phyloP scores from a whole-genome alignment of 92 coral and sea anemone species.

The Parazoanthus darwini region DNA sequence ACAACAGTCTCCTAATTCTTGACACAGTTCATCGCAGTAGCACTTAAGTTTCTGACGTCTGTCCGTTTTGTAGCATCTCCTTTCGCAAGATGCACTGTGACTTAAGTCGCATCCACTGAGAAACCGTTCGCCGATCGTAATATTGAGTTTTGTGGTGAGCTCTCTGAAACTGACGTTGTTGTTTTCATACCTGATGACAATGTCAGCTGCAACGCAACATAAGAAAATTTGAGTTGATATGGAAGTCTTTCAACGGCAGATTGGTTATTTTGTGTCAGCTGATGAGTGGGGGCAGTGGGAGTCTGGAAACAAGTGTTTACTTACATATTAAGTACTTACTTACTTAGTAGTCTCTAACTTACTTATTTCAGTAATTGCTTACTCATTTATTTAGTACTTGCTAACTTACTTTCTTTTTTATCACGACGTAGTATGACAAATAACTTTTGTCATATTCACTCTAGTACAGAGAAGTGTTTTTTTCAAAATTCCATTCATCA shows the following conservation, averaged over 20 bases:
- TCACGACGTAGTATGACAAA: too few relatives aligned
- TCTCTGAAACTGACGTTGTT: background rate
- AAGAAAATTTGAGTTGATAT: background rate
- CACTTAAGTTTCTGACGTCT: background rate
- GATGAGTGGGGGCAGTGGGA: background rate
- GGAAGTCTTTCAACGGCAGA: background rate
- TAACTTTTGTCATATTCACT: too few relatives aligned
- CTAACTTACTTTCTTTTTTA: too few relatives aligned
- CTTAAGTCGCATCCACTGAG: background rate
- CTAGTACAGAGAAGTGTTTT: too few relatives aligned
- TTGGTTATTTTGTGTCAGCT: background rate
- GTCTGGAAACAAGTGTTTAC: too few relatives aligned
- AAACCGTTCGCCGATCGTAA: background rate
- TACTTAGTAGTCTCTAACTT: too few relatives aligned
- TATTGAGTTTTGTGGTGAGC: background rate
- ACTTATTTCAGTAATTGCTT: too few relatives aligned
- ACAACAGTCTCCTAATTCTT: conserved; percentile 19
- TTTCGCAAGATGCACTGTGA: background rate
- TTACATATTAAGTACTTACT: too few relatives aligned
- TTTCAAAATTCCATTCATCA: too few relatives aligned
- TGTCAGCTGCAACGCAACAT: background rate
- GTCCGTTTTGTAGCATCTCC: background rate
- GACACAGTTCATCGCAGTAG: conserved; percentile 13
- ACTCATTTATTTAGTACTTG: too few relatives aligned
- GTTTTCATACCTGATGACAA: background rate